Percentiles rank a stretch among this genome's conserved stretches.
Conservation (phyloP, 2,888 invertebrate species). For the Drosophila meridiana region DNA sequence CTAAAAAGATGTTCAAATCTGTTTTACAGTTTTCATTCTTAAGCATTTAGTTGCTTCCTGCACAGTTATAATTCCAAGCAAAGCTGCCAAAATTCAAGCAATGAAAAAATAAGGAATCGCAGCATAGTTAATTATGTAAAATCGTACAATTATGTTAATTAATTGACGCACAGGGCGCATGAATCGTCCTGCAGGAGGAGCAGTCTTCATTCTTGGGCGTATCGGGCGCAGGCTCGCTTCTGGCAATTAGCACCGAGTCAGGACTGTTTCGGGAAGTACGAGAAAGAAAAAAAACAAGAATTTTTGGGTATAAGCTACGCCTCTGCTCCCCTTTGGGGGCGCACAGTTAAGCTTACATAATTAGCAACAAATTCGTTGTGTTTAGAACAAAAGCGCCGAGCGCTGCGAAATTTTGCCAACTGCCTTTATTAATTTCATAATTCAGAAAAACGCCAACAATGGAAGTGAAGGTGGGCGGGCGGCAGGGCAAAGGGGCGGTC, state of each 20-base stretch:
- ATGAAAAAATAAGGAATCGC: slow-evolving; percentile 25
- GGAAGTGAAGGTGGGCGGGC: background rate
- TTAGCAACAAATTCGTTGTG: slow-evolving; percentile 77
- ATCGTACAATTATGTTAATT: slow-evolving; percentile 80
- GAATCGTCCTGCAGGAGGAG: slow-evolving; percentile 9
- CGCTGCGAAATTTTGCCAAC: slow-evolving; percentile 61
- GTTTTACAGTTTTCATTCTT: background rate
- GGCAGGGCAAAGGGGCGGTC: background rate
- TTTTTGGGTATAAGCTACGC: background rate
- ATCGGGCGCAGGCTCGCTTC: slow-evolving; percentile 16
- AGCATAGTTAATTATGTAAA: slow-evolving; percentile 71
- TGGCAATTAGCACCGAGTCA: slow-evolving; percentile 72
- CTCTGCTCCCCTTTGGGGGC: slow-evolving; percentile 23
- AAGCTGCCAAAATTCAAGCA: slow-evolving; percentile 4
- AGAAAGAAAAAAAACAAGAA: slow-evolving; percentile 19
- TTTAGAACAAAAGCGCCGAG: slow-evolving; percentile 75
- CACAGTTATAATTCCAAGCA: background rate
- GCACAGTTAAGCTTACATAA: slow-evolving; percentile 72
- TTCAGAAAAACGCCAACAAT: slow-evolving; percentile 60
- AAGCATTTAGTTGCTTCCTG: background rate
- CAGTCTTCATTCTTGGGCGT: slow-evolving; percentile 20
- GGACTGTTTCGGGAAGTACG: slow-evolving; percentile 27
- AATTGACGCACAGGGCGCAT: slow-evolving; percentile 61
- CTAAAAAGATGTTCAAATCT: background rate
- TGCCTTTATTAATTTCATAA: slow-evolving; percentile 80